phyloP scores from a whole-genome alignment of 2,113 vertebrate species.

The Anolis carolinensis region DNA sequence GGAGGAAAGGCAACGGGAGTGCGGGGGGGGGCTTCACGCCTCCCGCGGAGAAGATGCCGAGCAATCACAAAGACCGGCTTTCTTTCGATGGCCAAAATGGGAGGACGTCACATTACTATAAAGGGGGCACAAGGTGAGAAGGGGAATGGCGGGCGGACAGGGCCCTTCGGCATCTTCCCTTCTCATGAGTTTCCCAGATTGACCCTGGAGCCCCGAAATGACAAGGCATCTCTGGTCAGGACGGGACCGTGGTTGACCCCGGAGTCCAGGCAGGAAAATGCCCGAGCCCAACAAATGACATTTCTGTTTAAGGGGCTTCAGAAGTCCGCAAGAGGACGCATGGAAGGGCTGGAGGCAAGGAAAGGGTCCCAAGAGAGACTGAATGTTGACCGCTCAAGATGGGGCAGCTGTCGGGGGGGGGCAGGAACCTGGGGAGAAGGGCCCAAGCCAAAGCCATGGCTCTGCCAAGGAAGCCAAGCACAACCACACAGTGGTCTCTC shows the following conservation, averaged over 20 bases:
- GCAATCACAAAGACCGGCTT: not conserved
- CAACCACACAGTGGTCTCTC: too few species aligned
- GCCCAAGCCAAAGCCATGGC: too few species aligned
- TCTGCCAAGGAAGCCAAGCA: too few species aligned
- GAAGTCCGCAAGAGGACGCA: not conserved
- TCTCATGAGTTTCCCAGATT: not conserved
- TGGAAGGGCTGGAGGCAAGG: not conserved
- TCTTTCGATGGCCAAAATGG: too few species aligned
- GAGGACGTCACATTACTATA: too few species aligned
- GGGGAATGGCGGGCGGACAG: too few species aligned
- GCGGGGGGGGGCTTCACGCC: not conserved
- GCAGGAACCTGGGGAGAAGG: too few species aligned
- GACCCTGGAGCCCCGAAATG: not conserved
- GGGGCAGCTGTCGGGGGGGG: not conserved
- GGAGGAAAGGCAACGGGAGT: not conserved
- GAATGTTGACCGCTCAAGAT: not conserved
- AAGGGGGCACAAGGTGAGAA: too few species aligned
- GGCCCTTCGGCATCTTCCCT: not conserved
- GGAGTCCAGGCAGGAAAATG: not conserved
- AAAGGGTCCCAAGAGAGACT: too few species aligned
- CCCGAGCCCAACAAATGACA: too few species aligned
- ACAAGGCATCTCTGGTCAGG: not conserved
- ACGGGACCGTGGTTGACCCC: too few species aligned
- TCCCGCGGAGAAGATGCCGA: too few species aligned
- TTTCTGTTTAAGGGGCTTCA: not conserved